phyloP scores from a whole-genome alignment of 1,140 invertebrate genomes.

The Pomacea maculata region DNA sequence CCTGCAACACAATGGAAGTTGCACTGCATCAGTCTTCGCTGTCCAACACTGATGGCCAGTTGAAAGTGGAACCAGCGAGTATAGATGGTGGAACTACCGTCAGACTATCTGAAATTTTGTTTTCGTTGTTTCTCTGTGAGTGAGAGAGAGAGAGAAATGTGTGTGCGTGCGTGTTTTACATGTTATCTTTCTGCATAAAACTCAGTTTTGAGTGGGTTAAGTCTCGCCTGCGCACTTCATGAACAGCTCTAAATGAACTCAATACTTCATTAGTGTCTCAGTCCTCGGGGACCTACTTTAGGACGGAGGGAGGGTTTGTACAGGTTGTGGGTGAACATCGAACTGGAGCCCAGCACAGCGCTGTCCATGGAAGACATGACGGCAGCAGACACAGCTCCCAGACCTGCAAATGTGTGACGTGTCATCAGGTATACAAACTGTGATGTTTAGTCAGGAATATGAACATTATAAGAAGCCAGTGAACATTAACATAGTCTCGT shows the following conservation, averaged over 20 bases:
- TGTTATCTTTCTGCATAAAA: too few species aligned
- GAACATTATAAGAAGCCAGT: background rate
- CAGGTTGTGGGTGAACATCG: conserved; percentile 62
- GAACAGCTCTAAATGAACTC: too few species aligned
- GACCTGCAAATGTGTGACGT: conserved; percentile 33
- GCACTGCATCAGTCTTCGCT: too few species aligned
- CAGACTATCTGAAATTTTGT: too few species aligned
- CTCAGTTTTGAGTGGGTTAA: too few species aligned
- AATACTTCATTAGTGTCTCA: too few species aligned
- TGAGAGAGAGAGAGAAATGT: too few species aligned
- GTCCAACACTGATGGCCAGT: too few species aligned
- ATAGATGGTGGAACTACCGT: too few species aligned
- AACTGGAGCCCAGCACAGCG: conserved; percentile 56
- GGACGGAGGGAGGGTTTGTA: conserved; percentile 47
- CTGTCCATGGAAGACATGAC: conserved; percentile 64
- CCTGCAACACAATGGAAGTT: conserved; percentile 33
- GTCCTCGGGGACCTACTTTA: conserved; percentile 29
- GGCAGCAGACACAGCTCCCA: conserved; percentile 58
- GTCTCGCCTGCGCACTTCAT: too few species aligned
- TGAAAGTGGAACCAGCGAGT: background rate
- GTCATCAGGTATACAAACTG: background rate
- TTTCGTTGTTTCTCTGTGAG: too few species aligned
- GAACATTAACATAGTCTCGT: background rate
- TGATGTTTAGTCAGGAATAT: background rate
- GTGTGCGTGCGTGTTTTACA: too few species aligned